phyloP scores from a whole-genome alignment of 2,113 vertebrate genomes.

The Hipposideros armiger region DNA sequence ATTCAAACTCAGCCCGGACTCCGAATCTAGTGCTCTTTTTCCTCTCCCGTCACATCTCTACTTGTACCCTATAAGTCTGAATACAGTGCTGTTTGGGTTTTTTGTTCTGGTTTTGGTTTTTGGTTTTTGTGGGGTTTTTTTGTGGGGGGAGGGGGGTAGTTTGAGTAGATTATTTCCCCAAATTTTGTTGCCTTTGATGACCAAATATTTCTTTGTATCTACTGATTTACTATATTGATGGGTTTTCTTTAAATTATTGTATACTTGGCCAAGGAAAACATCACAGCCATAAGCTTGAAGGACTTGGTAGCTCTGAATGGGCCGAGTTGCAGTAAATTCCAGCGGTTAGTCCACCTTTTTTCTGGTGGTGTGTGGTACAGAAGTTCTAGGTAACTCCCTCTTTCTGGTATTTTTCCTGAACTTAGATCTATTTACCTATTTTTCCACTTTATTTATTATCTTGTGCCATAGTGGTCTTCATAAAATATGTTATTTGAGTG shows the following conservation, averaged over 20 bases:
- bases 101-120: too few species aligned
- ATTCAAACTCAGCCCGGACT: not conserved
- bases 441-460: not conserved
- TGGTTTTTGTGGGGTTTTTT: not conserved
- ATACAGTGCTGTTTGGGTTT: not conserved
- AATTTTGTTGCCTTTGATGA: not conserved
- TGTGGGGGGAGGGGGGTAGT: not conserved
- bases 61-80: not conserved
- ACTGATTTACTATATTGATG: not conserved
- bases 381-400: not conserved
- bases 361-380: not conserved
- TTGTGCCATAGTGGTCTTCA: not conserved
- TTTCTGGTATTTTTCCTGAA: constrained; percentile 6
- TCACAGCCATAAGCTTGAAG: not conserved
- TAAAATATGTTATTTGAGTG: not conserved
- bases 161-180: not conserved
- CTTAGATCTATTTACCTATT: not conserved
- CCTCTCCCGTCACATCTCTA: not conserved
- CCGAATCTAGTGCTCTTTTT: not conserved
- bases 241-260: not conserved
- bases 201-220: not conserved
- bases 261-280: not conserved
- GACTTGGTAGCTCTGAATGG: not conserved
- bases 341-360: not conserved
- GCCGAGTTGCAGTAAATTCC: not conserved